Base-by-base conservation (phyloP, 2,797 vertebrate species). In the Helostoma temminkii region DNA sequence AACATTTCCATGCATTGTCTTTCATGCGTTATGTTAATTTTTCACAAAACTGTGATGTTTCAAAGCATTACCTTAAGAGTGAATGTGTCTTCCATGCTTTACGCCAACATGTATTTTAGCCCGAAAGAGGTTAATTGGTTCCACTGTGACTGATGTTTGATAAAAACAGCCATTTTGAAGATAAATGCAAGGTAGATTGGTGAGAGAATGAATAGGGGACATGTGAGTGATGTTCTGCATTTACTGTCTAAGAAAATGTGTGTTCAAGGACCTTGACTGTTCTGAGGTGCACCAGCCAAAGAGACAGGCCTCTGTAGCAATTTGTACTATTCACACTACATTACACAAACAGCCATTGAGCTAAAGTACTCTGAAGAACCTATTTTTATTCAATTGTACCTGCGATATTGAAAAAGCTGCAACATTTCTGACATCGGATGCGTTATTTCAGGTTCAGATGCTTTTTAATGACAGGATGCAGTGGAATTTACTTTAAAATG, bases 271-370 rank as follows among this genome's bases (percentile, higher is more conserved):
- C 80, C 74, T 82, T 70, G 72, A 50, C 62, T 76, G 67, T 61
- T 74, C 71, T 48, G 71, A 67, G 32, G 58, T 80, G 72, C 67
- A 61, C 55, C 63, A 62, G 54, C 56, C n/a, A 19, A 76, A 89
- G 79, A 85, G 80, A 78, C 68, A 71, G 73, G 56, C 66, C 56
- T 83, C 70, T 79, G 65, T 70, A 79, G 78, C 78, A 82, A 87
- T 88, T 88, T 89, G 86, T 87, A 79, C 74, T 71, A 66, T 89
- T 90, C 86, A 87, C 83, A 85, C 85, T 83, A 86, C 89, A 85
- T 92, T 88, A 87, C 84, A 86, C 87, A 83, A 87, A 86, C 86
- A 82, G 72, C 77, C 55, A 59, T 73, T 60, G 74, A 88, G 74
- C 80, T 67, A 59, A 74, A 82, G 78, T 73, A 58, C 75, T 80